Conservation (phyloP, 53 echinoderm and acorn worm genomes). For the Henricia sp. region DNA sequence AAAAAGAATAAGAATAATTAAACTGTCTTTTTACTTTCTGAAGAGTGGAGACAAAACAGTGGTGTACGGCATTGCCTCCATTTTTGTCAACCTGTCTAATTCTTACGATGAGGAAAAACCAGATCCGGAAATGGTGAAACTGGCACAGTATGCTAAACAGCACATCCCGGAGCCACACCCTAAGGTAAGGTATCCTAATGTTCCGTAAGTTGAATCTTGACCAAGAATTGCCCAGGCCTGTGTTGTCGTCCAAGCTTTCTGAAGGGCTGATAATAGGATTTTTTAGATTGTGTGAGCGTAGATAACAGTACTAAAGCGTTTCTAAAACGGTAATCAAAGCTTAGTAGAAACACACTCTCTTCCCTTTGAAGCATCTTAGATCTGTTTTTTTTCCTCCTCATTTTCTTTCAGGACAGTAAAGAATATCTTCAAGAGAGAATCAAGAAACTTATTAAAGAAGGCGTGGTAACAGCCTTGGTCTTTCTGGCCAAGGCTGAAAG, state of each 20-base stretch:
- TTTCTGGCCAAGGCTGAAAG: constrained; percentile 93
- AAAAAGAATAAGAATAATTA: neutral
- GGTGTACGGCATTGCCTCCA: constrained; percentile 84
- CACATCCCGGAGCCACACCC: constrained; percentile 95
- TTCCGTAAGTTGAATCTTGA: too few species aligned
- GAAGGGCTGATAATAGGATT: too few species aligned
- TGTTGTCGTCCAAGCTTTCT: too few species aligned
- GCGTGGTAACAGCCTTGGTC: constrained; percentile 88
- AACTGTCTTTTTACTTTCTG: neutral
- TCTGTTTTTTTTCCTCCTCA: neutral
- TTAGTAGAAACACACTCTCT: too few species aligned
- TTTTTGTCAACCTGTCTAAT: constrained; percentile 91
- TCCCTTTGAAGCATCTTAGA: too few species aligned
- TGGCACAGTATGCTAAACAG: constrained; percentile 95
- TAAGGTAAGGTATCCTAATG: constrained; percentile 66
- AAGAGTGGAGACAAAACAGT: constrained; percentile 88
- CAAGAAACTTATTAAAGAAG: constrained; percentile 80
- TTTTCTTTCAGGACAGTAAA: constrained; percentile 67
- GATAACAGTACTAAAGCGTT: too few species aligned
- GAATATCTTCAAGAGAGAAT: constrained; percentile 70
- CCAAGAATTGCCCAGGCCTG: too few species aligned
- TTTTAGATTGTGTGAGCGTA: too few species aligned
- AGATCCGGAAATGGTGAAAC: constrained; percentile 83
- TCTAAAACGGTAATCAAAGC: too few species aligned
- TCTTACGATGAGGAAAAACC: constrained; percentile 81